phyloP scores from a whole-genome alignment of 2,113 vertebrate genomes.

The Rhinolophus ferrumequinum region DNA sequence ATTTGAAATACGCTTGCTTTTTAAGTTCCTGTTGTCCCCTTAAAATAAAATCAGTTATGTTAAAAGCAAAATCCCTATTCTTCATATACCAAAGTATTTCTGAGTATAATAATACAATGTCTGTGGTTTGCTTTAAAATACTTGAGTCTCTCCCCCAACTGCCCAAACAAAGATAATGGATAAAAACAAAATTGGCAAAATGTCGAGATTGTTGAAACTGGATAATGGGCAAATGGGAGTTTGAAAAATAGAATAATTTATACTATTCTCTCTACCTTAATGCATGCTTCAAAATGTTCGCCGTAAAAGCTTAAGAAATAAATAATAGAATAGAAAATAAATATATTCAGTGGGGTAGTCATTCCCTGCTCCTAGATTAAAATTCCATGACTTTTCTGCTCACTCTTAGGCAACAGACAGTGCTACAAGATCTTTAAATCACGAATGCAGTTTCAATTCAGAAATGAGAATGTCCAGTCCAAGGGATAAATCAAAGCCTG shows the following conservation, averaged over 20 bases:
- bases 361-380: conserved; percentile 3
- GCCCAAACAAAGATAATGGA: neutral
- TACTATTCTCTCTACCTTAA: neutral
- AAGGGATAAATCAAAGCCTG: neutral
- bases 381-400: neutral
- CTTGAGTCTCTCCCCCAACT: neutral
- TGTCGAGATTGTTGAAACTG: neutral
- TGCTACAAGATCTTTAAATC: neutral
- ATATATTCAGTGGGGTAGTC: neutral
- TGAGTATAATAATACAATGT: neutral
- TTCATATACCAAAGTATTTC: neutral
- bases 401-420: neutral
- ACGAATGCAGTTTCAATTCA: neutral
- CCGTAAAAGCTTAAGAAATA: conserved; percentile 10
- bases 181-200: conserved; percentile 19
- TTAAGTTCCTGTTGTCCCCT: neutral
- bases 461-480: neutral
- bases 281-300: neutral
- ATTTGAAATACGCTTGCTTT: conserved; percentile 33
- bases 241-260: neutral
- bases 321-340: conserved; percentile 11
- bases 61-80: neutral
- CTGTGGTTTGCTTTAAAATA: conserved; percentile 53
- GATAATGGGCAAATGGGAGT: neutral
- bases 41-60: conserved; percentile 43